Base-by-base conservation (phyloP, 2,797 vertebrate genomes). In the Falco novaeseelandiae region DNA sequence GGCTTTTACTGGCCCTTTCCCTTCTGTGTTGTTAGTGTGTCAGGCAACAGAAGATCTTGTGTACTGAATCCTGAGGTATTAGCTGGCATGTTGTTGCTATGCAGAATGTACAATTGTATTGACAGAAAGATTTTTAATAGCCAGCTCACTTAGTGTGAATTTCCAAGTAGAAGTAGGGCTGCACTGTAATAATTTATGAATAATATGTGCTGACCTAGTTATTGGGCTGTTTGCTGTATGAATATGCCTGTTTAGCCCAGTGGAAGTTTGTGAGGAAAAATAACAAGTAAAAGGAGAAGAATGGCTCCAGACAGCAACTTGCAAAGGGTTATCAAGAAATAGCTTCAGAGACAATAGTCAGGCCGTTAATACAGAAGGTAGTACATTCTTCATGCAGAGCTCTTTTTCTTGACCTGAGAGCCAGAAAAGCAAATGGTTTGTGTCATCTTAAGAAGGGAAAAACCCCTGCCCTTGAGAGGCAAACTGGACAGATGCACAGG, bases 141-240 rank as follows among this genome's bases (percentile, higher is more conserved):
- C 72, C 67, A 83, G 36, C 57, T 90, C 76, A 18, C 34, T 87
- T 70, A n/a, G 17, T 83, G 54, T 83, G 61, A 44, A 74, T 81
- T 92, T 89, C 65, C 49, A 78, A 63, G 27, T 58, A 48, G 51
- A 92, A 92, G 18, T 38, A 73, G 87, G 48, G 21, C 81, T 92
- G 66, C 49, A 65, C 19, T 72, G 25, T 76, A 89, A 86, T 81
- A 48, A 92, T 83, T 84, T 57, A 86, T 74, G 27, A 93, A 87
- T 84, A 87, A 52, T 92, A 61, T 58, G 70, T 87, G 74, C 12
- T 89, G 89, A 85, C 71, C 87, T 69, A 84, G 38, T 91, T 97
- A 69, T 80, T 89, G 59, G 42, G 22, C 59, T 95, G 58, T 82
- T 94, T 95, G 82, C 42, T 79, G 26, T 76, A 52, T 36, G 71